phyloP scores from a whole-genome alignment of 2,797 vertebrate genomes.

The Morelia viridis region DNA sequence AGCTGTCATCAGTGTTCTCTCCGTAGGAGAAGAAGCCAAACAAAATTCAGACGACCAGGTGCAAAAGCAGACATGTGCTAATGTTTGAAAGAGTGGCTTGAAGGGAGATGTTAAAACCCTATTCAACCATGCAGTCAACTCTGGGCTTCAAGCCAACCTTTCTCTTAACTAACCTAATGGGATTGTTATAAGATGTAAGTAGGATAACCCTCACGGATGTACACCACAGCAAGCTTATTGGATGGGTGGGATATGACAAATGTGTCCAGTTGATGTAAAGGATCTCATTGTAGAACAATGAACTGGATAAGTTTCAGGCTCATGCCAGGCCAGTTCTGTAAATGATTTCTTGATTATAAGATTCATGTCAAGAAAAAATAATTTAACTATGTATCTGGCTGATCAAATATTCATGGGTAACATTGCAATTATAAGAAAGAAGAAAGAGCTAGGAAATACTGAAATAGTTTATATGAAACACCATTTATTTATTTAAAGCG shows the following conservation, averaged over 20 bases:
- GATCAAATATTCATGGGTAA: background rate
- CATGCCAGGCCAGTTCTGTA: background rate
- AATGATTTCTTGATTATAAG: background rate
- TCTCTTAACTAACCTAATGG: background rate
- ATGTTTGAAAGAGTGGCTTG: background rate
- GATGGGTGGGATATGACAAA: background rate
- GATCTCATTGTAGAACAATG: background rate
- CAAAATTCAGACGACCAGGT: background rate
- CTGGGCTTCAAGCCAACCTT: background rate
- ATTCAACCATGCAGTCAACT: background rate
- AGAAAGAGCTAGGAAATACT: background rate
- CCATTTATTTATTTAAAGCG: background rate
- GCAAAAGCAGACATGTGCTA: background rate
- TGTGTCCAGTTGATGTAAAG: background rate
- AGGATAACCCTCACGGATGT: background rate
- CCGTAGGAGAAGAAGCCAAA: background rate
- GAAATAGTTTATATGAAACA: background rate
- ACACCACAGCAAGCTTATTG: background rate
- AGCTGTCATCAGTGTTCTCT: background rate
- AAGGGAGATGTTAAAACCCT: background rate
- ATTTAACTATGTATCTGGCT: background rate
- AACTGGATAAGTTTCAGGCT: background rate
- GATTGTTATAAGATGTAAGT: background rate
- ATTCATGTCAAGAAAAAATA: background rate
- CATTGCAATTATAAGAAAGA: constrained; percentile 8